Conservation (phyloP, 2,113 vertebrate genomes). For the Cyprinodon variegatus region DNA sequence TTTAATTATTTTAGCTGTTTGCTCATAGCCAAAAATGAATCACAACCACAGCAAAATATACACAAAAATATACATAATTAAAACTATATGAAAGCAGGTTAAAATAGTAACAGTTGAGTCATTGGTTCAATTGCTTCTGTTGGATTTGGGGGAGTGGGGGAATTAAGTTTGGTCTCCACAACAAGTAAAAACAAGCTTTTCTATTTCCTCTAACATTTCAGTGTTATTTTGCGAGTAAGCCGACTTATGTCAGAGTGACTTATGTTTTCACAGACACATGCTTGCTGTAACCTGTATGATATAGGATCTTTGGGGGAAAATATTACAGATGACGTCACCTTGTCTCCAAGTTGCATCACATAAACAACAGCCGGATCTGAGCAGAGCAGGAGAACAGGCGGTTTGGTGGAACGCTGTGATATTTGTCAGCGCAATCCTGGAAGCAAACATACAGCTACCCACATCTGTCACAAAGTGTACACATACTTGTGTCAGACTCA, state of each 20-base stretch:
- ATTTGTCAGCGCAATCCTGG: slow-evolving; percentile 68
- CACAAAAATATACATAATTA: neutral
- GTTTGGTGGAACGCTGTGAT: slow-evolving; percentile 70
- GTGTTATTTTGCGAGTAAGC: slow-evolving; percentile 37
- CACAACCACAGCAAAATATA: too few species aligned
- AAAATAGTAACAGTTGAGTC: neutral
- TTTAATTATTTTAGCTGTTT: too few species aligned
- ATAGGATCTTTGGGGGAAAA: slow-evolving; percentile 48
- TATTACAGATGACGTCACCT: slow-evolving; percentile 72
- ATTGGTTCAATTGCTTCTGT: neutral
- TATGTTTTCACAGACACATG: slow-evolving; percentile 38
- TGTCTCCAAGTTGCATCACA: slow-evolving; percentile 70
- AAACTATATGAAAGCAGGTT: neutral
- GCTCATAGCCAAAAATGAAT: too few species aligned
- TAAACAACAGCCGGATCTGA: slow-evolving; percentile 69
- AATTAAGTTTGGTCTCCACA: slow-evolving; percentile 50
- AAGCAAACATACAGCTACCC: slow-evolving; percentile 64
- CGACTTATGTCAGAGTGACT: slow-evolving; percentile 1
- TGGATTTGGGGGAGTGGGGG: neutral
- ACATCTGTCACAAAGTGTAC: slow-evolving; percentile 53
- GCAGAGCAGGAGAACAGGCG: slow-evolving; percentile 51
- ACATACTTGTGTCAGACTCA: slow-evolving; percentile 38
- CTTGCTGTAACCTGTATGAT: slow-evolving; percentile 40
- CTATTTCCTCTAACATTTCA: slow-evolving; percentile 22
- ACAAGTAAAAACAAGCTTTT: slow-evolving; percentile 39